Conservation (phyloP, 2,888 invertebrate genomes). For the Bursaphelenchus okinawaensis region DNA sequence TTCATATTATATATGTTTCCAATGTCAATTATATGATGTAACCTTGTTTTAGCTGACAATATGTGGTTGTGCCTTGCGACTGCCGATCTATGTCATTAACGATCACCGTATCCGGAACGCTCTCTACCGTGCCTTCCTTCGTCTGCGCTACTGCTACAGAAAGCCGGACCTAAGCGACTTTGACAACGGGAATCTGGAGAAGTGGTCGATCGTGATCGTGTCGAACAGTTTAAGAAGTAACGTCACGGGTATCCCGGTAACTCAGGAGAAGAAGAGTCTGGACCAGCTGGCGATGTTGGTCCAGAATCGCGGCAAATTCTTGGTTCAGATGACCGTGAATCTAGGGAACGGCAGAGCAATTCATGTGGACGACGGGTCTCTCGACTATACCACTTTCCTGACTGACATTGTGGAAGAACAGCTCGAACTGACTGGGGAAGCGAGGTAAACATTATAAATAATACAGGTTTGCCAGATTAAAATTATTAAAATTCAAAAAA, state of each 20-base stretch:
- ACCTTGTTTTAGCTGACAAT: conserved; percentile 37
- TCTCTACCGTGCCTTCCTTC: conserved; percentile 36
- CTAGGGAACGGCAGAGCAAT: conserved; percentile 17
- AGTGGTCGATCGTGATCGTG: conserved; percentile 45
- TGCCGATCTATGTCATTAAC: conserved; percentile 42
- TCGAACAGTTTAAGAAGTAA: conserved; percentile 47
- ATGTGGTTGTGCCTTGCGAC: conserved; percentile 40
- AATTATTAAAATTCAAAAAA: background rate
- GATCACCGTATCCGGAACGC: conserved; percentile 46
- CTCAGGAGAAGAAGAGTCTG: conserved; percentile 26
- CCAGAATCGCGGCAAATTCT: conserved; percentile 36
- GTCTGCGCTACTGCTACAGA: conserved; percentile 28
- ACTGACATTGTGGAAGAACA: background rate
- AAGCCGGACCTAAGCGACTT: conserved; percentile 18
- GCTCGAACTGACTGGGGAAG: background rate
- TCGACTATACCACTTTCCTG: background rate
- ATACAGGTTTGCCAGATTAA: too few species aligned
- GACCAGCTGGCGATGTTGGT: conserved; percentile 40
- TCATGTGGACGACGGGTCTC: background rate
- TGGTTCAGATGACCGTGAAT: conserved; percentile 47
- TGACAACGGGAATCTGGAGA: conserved; percentile 37
- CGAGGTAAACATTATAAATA: background rate
- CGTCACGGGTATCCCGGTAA: conserved; percentile 29
- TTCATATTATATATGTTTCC: too few species aligned
- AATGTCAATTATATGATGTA: too few species aligned